These are phyloP conservation scores for Aphelinus certus DNA, from an alignment of 1,140 invertebrate genomes.

Conservation along the genomic window DNA sequence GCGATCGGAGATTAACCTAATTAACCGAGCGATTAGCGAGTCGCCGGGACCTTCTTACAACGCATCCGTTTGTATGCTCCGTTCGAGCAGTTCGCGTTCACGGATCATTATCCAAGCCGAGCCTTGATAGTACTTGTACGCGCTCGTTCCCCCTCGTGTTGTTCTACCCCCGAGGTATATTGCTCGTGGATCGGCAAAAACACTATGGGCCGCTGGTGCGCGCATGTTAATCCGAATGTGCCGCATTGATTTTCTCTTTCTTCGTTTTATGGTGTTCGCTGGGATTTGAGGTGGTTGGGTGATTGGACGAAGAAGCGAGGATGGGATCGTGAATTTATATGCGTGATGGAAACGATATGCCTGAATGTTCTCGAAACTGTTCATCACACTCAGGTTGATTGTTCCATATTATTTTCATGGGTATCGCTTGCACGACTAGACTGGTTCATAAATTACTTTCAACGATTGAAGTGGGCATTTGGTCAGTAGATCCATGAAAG, in stretches of 20 bases:
- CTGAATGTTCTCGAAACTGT: no score
- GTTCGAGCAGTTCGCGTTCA: constrained; percentile 31
- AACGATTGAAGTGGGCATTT: neutral
- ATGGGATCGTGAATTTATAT: neutral
- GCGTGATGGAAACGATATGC: no score
- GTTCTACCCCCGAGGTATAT: no score
- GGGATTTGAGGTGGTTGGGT: no score
- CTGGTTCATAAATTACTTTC: no score
- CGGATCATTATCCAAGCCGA: constrained; percentile 32
- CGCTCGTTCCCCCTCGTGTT: neutral
- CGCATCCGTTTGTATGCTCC: constrained; percentile 20
- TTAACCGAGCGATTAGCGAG: constrained; percentile 51
- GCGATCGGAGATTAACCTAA: constrained; percentile 51
- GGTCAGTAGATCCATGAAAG: no score
- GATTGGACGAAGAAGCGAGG: neutral
- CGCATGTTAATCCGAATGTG: no score
- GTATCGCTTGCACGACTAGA: no score
- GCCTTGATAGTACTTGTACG: constrained; percentile 12
- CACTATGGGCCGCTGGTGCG: no score
- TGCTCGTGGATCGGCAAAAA: no score
- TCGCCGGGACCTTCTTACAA: constrained; percentile 36
- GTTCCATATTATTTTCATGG: neutral
- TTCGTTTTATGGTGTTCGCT: no score
- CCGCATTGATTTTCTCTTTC: no score
- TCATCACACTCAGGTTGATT: neutral